Evolutionary conservation across 2,113 vertebrate species (phyloP).

Genomic region (Paracanthobrama guichenoti): DNA sequence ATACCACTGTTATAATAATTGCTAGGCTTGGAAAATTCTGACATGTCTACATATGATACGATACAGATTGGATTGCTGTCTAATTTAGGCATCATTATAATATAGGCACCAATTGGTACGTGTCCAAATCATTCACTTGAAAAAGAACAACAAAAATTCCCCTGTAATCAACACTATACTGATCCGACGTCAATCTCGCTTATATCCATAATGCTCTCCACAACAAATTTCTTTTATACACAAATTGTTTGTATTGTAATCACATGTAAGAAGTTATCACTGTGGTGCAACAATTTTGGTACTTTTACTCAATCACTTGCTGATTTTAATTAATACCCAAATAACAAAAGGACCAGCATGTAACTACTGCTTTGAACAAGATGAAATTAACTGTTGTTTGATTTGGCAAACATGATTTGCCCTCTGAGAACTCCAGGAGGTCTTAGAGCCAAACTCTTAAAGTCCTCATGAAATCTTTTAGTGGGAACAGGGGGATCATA

Average conservation of each 20-base stretch:
- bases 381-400: too few species aligned
- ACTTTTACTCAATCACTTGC: neutral
- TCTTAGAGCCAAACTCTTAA: too few species aligned
- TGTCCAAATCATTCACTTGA: constrained; percentile 16
- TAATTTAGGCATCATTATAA: constrained; percentile 28
- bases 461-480: too few species aligned
- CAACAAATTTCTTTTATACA: neutral
- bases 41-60: neutral
- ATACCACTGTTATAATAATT: constrained; percentile 4
- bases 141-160: neutral
- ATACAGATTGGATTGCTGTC: neutral
- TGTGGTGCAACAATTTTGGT: neutral
- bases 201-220: neutral
- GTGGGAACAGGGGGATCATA: too few species aligned
- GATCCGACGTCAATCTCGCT: neutral
- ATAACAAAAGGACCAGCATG: neutral
- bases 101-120: neutral
- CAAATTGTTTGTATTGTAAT: neutral
- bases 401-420: neutral
- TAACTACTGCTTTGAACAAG: too few species aligned
- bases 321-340: constrained; percentile 17
- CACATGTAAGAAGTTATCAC: neutral
- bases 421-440: too few species aligned
- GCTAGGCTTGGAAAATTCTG: neutral
- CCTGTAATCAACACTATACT: neutral